Evolutionary conservation across 2,888 invertebrate genomes (phyloP), one percentile per base, ranked within the genome.

Genomic region (Pediacus dermestoides): DNA sequence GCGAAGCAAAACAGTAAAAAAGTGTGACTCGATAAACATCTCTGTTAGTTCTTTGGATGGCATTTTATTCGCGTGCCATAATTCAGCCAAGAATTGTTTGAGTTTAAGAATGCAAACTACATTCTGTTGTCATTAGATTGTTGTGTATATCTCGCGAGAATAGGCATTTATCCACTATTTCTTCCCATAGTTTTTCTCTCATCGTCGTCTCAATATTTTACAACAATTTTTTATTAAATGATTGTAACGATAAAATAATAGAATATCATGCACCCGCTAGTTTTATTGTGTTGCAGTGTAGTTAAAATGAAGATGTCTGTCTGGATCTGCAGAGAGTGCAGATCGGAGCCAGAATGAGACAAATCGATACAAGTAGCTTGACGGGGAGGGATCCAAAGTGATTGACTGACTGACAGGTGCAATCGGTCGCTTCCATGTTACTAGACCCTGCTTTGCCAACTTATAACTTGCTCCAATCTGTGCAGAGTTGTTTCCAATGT

Each of bases 331-430:
- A 10, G 10, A 23, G 23, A 23, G 9, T 23, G 23, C 10, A n/a
- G 4, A 8, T 18, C 8, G 18, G 18, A 4, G 9, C 23, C 23
- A 10, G 23, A 23, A 23, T 23, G 23, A 23, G 57, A 59, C 61
- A 61, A 63, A 63, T 63, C 63, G 61, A 63, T 63, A 63, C 61
- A 58, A 60, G 59, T 57, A 52, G 56, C 57, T 57, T 57, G 56
- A 58, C 50, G 54, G 60, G 61, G 62, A 55, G 52, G 56, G 60
- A 49, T 53, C 54, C 50, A 50, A n/a, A 52, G 56, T 67, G 67
- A 67, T 67, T 66, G 67, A 67, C 64, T 67, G 66, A 67, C 65
- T 67, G 67, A 67, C 67, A 67, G 66, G 63, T 66, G 62, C 61
- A 60, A 53, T 54, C 40, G 14, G 35, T 38, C 33, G 39, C 31